A percentile compares a stretch with the other conserved stretches of the same genome.
phyloP scores from a whole-genome alignment of 2,888 invertebrate genomes.

The Cheilosia vernalis region DNA sequence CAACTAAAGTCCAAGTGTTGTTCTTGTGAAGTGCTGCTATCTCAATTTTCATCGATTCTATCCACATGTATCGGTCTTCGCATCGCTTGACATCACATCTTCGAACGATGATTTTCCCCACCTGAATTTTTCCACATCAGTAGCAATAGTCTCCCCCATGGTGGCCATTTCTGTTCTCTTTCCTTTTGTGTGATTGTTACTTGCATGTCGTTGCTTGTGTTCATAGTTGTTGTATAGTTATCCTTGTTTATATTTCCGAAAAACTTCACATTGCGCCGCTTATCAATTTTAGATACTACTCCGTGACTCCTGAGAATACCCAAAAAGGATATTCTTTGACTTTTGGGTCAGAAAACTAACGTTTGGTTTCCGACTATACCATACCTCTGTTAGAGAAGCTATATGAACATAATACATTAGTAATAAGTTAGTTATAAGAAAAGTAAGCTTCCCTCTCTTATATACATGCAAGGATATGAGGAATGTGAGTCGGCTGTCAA shows the following conservation, averaged over 20 bases:
- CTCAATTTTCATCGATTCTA: background rate
- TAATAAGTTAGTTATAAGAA: too few relatives aligned
- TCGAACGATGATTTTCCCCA: background rate
- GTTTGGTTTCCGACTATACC: too few relatives aligned
- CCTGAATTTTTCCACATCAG: background rate
- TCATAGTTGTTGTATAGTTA: background rate
- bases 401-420: too few relatives aligned
- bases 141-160: background rate
- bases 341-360: background rate
- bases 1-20: background rate
- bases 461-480: too few relatives aligned
- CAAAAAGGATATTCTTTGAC: background rate
- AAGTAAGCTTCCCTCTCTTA: too few relatives aligned
- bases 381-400: too few relatives aligned
- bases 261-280: background rate
- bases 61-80: background rate
- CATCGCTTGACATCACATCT: background rate
- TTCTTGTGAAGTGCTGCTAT: background rate
- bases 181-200: background rate
- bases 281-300: background rate
- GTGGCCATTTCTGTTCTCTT: background rate
- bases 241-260: background rate
- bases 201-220: background rate
- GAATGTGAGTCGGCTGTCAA: too few relatives aligned
- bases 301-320: constrained; percentile 1